These are phyloP conservation scores for Esox lucius DNA, from an alignment of 2,797 vertebrate species.

Conservation along the genomic window DNA sequence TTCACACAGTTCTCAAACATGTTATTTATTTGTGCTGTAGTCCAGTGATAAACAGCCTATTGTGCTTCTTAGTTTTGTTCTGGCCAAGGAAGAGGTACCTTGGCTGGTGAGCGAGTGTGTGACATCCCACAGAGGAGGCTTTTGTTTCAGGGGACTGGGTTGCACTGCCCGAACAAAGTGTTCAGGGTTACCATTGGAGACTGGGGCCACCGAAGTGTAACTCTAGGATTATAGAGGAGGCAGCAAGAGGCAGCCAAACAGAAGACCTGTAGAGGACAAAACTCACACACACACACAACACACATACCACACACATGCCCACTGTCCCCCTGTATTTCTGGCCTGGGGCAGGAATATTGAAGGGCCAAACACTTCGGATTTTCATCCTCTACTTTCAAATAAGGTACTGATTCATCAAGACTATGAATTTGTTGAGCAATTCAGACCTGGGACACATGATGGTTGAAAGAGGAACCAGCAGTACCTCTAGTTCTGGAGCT, in stretches of 20 bases:
- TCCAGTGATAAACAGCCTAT: slow-evolving; percentile 15
- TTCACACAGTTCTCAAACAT: no score
- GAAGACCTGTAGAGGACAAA: slow-evolving; percentile 7
- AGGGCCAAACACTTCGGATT: background rate
- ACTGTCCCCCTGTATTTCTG: background rate
- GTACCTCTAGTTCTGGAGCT: background rate
- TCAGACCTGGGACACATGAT: background rate
- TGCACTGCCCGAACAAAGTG: slow-evolving; percentile 52
- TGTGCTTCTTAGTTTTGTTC: slow-evolving; percentile 9
- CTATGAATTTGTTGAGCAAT: no score
- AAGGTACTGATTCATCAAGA: background rate
- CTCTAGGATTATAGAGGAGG: slow-evolving; percentile 21
- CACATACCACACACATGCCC: no score
- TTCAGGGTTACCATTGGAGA: slow-evolving; percentile 53
- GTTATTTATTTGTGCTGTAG: slow-evolving; percentile 7
- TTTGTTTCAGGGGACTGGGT: slow-evolving; percentile 62
- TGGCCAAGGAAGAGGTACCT: slow-evolving; percentile 13
- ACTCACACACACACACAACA: slow-evolving; percentile 6
- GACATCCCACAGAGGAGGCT: slow-evolving; percentile 53
- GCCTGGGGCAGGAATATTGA: background rate
- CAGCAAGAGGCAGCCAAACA: slow-evolving; percentile 2
- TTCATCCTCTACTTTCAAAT: no score
- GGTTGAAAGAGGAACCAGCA: background rate
- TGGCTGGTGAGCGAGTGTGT: slow-evolving; percentile 3
- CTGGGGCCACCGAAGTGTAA: slow-evolving; percentile 58